Base-by-base conservation (phyloP, 2,888 invertebrate species). In the Tachina grossa region DNA sequence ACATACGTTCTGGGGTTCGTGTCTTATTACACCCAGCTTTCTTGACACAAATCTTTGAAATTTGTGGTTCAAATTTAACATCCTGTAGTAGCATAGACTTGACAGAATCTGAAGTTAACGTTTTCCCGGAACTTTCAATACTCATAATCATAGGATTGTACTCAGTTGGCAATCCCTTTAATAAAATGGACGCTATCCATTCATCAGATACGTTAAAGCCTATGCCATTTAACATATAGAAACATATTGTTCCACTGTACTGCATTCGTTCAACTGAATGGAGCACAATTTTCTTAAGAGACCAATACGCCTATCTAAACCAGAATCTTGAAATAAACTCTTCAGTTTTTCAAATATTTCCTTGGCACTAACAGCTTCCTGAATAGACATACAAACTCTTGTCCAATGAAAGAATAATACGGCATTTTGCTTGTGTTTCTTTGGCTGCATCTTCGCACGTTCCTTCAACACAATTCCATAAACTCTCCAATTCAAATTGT, bases 61-160 rank as follows among this genome's bases (percentile, higher is more conserved):
- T n/a, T n/a, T n/a, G n/a, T n/a, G n/a, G n/a, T n/a, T n/a, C n/a
- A n/a, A n/a, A n/a, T n/a, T n/a, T n/a, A n/a, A n/a, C n/a, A n/a
- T n/a, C n/a, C n/a, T n/a, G n/a, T n/a, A n/a, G n/a, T n/a, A n/a
- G n/a, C n/a, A n/a, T n/a, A n/a, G n/a, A n/a, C n/a, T n/a, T n/a
- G n/a, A n/a, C n/a, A n/a, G n/a, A n/a, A n/a, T n/a, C n/a, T n/a
- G n/a, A n/a, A n/a, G n/a, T n/a, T n/a, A n/a, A n/a, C n/a, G n/a
- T n/a, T n/a, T n/a, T n/a, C n/a, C 84, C 85, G 3, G 82, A 82
- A 51, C 86, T 77, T 53, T 85, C 86, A 5, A 87, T 78, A 4
- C 71, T 84, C 87, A 87, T 87, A 31, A 87, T 83, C 84, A 87
- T 87, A 2, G 74, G 86, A 61, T 55, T 80, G 51, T 72, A 87